These are phyloP conservation scores for Ochotona princeps DNA, from an alignment of 2,113 vertebrate genomes.

Conservation along the genomic window DNA sequence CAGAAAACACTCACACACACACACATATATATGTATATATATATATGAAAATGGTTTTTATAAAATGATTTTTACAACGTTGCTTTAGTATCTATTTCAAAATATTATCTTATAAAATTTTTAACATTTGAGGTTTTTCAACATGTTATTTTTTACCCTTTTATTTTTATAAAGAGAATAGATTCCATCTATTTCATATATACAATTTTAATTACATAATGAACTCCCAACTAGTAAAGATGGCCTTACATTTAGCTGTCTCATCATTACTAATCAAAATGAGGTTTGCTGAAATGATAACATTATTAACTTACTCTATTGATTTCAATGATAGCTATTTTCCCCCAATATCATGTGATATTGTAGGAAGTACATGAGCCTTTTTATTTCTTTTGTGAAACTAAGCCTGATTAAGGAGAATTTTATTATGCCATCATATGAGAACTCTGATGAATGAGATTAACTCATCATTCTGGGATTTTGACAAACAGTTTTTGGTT, in stretches of 20 bases:
- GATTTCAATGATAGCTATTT: not conserved
- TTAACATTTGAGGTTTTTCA: slow-evolving; percentile 22
- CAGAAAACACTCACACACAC: no score
- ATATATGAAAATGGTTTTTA: slow-evolving; percentile 16
- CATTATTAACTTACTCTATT: not conserved
- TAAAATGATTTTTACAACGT: slow-evolving; percentile 60
- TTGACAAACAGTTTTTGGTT: not conserved
- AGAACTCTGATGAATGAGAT: not conserved
- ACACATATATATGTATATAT: no score
- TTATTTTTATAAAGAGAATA: no score
- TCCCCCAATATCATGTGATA: not conserved
- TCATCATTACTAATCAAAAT: slow-evolving; percentile 3
- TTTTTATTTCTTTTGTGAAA: not conserved
- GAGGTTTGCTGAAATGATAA: slow-evolving; percentile 14
- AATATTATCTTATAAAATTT: slow-evolving; percentile 39
- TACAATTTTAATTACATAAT: no score
- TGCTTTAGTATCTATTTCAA: slow-evolving; percentile 61
- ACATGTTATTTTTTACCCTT: not conserved
- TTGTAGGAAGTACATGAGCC: not conserved
- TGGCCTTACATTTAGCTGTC: slow-evolving; percentile 5
- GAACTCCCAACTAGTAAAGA: not conserved
- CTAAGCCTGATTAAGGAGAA: not conserved
- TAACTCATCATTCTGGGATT: not conserved
- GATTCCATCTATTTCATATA: no score
- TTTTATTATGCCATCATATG: not conserved